phyloP scores from a whole-genome alignment of 2,797 vertebrate genomes.

The Sciurus carolinensis region DNA sequence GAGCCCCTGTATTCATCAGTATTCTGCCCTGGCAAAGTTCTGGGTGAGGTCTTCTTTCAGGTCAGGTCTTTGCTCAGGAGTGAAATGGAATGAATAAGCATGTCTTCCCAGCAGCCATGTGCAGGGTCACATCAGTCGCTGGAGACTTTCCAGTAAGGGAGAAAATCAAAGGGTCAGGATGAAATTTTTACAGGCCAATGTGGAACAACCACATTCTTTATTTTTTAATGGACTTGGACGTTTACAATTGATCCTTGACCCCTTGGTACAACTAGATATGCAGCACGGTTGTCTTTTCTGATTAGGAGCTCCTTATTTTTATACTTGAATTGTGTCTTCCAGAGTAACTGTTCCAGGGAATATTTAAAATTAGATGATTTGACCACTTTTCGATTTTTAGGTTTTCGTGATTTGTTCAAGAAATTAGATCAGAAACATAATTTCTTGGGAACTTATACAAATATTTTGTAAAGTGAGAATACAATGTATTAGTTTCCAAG shows the following conservation, averaged over 20 bases:
- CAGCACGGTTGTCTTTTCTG: not conserved
- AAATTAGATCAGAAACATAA: conserved; percentile 24
- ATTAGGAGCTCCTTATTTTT: conserved; percentile 30
- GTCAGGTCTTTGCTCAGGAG: not conserved
- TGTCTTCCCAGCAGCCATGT: conserved; percentile 60
- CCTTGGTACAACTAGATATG: conserved; percentile 15
- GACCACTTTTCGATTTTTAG: conserved; percentile 23
- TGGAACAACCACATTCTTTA: conserved; percentile 58
- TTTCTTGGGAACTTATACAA: not conserved
- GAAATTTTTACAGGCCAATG: conserved; percentile 57
- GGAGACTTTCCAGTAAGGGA: conserved; percentile 71
- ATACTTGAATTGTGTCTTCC: not conserved
- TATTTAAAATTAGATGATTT: not conserved
- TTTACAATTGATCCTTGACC: conserved; percentile 29
- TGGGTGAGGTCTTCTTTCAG: conserved; percentile 9
- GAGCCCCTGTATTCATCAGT: conserved; percentile 7
- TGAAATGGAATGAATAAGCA: conserved; percentile 53
- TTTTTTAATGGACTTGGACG: conserved; percentile 60
- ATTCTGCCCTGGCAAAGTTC: conserved; percentile 48
- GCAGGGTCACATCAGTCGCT: not conserved
- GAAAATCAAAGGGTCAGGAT: conserved; percentile 58
- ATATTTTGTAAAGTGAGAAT: not conserved
- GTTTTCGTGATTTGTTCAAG: conserved; percentile 30
- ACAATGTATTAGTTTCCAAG: not conserved
- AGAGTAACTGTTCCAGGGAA: conserved; percentile 16